Evolutionary conservation across 2,888 invertebrate genomes (phyloP).

Genomic region (Cosmopolites sordidus): DNA sequence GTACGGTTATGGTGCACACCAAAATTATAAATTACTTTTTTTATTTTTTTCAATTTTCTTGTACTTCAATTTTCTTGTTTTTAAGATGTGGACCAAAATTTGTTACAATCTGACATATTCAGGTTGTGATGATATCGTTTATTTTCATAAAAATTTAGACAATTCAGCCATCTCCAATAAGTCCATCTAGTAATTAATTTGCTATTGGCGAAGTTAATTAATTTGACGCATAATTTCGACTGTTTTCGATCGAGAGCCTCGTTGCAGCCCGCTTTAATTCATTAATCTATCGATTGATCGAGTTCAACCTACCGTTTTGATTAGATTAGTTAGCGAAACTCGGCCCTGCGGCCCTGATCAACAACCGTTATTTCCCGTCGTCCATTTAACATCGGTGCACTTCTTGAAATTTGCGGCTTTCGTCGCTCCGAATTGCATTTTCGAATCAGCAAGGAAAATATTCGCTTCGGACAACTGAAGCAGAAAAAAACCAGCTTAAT

Average conservation of each 20-base stretch:
- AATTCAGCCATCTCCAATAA: neutral
- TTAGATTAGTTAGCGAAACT: conserved; percentile 45
- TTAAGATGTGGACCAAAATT: too few relatives aligned
- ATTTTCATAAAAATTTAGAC: too few relatives aligned
- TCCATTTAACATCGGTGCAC: conserved; percentile 8
- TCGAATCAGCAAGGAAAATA: neutral
- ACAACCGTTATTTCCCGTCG: conserved; percentile 34
- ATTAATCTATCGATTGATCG: conserved; percentile 25
- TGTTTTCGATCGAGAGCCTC: conserved; percentile 6
- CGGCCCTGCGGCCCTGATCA: conserved; percentile 37
- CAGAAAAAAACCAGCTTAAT: too few relatives aligned
- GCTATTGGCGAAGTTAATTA: conserved; percentile 6
- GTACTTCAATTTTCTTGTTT: too few relatives aligned
- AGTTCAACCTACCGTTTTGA: conserved; percentile 30
- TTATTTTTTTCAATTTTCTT: too few relatives aligned
- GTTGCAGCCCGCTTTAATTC: conserved; percentile 14
- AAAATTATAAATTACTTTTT: too few relatives aligned
- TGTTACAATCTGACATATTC: too few relatives aligned
- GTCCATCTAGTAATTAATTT: neutral
- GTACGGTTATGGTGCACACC: too few relatives aligned
- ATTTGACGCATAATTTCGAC: conserved; percentile 4
- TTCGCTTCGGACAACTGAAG: too few relatives aligned
- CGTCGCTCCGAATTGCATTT: conserved; percentile 5
- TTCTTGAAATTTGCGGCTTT: conserved; percentile 13
- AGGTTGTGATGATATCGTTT: too few relatives aligned